Base-by-base conservation (phyloP, 2,888 invertebrate genomes). In the Phyto melanocephala region DNA sequence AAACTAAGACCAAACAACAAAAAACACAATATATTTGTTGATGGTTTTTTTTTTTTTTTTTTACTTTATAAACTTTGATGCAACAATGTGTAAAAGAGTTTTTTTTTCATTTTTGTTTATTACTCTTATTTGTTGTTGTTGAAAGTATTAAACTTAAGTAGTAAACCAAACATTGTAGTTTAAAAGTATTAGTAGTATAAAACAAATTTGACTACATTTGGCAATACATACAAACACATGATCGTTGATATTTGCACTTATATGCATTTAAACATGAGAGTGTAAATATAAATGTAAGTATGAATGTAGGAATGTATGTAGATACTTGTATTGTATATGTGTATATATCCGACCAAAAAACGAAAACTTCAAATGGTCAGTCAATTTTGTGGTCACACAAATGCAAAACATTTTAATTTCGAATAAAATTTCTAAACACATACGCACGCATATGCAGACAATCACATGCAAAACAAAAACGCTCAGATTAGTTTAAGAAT, bases 101-200 rank as follows among this genome's bases (percentile, higher is more conserved):
- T 40, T 20, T 50, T 11, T n/a, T 56, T 10, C 28, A 17, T 2
- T 56, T 35, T 58, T 17, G 22, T 0, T n/a, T 58, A 28, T 58
- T 47, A 54, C 1, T n/a, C n/a, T n/a, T n/a, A n/a, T 13, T 60
- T 77, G 58, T 35, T 77, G 20, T 45, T 63, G 24, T 54, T 52
- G 20, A 15, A 47, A 17, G 67, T 50, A 62, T 33, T 62, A 54
- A 62, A 78, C 40, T 28, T 63, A 78, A 63, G 70, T 47, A 70
- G 77, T 78, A 70, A 78, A 63, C 10, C 35, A 78, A 78, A 78
- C 70, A 78, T 45, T 70, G 77, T 78, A 45, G 62, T 56, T 70
- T n/a, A n/a, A 54, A 54, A 70, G 45, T 54, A 70, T 70, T 47
- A 35, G 33, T 45, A 54, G 17, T 15, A 45, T 17, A 45, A 70